Percentiles rank a stretch among this genome's conserved stretches.
Conservation (phyloP, 2,113 vertebrate species). For the Forbesichthys agassizii region DNA sequence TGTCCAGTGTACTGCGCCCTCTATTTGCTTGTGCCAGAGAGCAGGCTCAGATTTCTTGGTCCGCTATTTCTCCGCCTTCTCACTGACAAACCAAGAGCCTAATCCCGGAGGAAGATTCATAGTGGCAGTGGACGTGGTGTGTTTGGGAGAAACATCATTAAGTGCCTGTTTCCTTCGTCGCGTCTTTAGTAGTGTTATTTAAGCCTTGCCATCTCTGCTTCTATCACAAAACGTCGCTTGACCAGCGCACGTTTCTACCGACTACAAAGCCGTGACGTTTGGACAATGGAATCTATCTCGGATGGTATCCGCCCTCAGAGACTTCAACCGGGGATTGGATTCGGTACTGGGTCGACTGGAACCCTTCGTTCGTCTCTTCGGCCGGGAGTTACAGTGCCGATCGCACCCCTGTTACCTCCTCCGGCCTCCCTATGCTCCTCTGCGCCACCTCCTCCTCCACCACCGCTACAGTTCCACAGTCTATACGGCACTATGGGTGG, state of each 20-base stretch:
- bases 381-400: constrained; percentile 76
- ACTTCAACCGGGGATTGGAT: constrained; percentile 85
- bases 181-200: constrained; percentile 16
- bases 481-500: constrained; percentile 70
- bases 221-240: not conserved
- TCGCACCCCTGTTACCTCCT: constrained; percentile 67
- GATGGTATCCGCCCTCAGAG: constrained; percentile 85
- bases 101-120: constrained; percentile 57
- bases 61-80: constrained; percentile 58
- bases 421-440: constrained; percentile 67
- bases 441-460: constrained; percentile 80
- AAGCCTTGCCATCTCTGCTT: not conserved
- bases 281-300: constrained; percentile 88
- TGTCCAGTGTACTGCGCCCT: constrained; percentile 37
- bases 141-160: constrained; percentile 42
- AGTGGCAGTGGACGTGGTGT: constrained; percentile 25
- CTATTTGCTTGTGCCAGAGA: constrained; percentile 42
- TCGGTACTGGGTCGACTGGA: constrained; percentile 71
- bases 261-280: constrained; percentile 50
- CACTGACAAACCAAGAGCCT: constrained; percentile 63
- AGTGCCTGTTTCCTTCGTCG: constrained; percentile 23
- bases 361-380: constrained; percentile 77
- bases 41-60: constrained; percentile 60
- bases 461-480: constrained; percentile 80
- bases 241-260: not conserved